Evolutionary conservation across 2,888 invertebrate species (phyloP), one percentile per base, ranked within the genome.

Genomic region (Cerastoderma edule): DNA sequence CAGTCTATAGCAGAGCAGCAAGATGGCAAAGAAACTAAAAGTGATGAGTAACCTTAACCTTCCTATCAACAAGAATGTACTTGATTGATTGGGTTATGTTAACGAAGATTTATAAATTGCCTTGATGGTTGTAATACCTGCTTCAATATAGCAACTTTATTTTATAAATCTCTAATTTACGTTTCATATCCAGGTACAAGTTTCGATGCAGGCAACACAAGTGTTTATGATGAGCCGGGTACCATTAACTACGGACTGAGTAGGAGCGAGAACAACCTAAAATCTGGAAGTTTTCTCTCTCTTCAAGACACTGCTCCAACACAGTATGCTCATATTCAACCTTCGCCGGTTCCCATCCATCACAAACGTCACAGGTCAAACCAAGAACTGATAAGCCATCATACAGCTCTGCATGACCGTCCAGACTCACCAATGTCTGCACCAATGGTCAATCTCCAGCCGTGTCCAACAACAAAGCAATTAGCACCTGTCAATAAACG

Each of bases 361-460:
- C 76, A 72, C 57, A 54, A 72, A 2, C 27, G 72, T 44, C 77
- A 77, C 60, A 27, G 33, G 19, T 77, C 77, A 39, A 72, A 77
- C 28, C 64, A 60, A 10, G 77, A 77, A 57, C 69, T 72, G n/a
- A 10, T 39, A 39, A 72, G 69, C 28, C 69, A 72, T 13, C 28
- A 39, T 28, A 48, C 50, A 27, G 22, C 33, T 50, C 32, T 68
- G 2, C 39, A 72, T 1, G 69, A 69, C 13, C 46, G 77, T n/a
- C 77, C 77, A 16, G 24, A 32, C 27, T 77, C 77, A 2, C 50
- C 68, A 32, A 16, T 72, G 39, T 77, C 66, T 5, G 66, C 66
- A 50, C 66, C 66, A 22, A 33, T 33, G 33, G 24, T 33, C 13
- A 1, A 66, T n/a, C 32, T 32, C 5, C 48, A 66, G 10, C 16